Percentiles rank a stretch among this genome's conserved stretches.
Evolutionary conservation across 1,140 invertebrate genomes (phyloP).

Genomic region (Hormaphis cornu): DNA sequence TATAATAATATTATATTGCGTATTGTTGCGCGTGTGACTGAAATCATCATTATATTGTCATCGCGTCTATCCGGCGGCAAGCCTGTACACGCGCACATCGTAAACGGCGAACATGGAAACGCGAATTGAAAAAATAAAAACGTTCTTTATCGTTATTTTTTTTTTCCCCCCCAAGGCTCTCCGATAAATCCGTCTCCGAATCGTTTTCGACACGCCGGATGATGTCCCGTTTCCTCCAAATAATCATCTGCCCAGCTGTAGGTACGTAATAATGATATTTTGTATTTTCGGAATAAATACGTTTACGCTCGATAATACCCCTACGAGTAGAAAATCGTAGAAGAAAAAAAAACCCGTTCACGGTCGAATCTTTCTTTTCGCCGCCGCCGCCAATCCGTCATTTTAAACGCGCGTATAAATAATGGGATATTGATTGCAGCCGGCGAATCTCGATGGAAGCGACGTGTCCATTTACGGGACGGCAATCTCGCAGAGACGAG

Average conservation of each 20-base stretch:
- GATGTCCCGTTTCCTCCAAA: no score
- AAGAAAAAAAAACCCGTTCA: neutral
- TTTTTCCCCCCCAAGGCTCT: neutral
- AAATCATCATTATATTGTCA: no score
- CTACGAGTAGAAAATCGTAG: neutral
- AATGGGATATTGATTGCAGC: conserved; percentile 17
- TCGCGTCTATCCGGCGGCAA: no score
- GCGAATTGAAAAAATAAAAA: neutral
- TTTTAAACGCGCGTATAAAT: neutral
- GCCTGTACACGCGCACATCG: no score
- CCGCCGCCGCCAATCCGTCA: conserved; percentile 15
- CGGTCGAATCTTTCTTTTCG: neutral
- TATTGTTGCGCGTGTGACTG: no score
- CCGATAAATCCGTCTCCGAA: neutral
- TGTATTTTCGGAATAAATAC: no score
- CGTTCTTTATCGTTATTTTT: neutral
- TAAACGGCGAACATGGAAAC: no score
- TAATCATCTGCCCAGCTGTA: neutral
- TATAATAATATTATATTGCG: neutral
- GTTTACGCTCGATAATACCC: no score
- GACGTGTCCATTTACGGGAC: conserved; percentile 17
- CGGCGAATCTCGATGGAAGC: neutral
- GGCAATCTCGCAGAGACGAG: conserved; percentile 1
- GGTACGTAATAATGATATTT: neutral
- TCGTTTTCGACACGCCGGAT: conserved; percentile 18